Evolutionary conservation across 2,888 invertebrate species (phyloP), one percentile per base, ranked within the genome.

Genomic region (Leucoma salicis): DNA sequence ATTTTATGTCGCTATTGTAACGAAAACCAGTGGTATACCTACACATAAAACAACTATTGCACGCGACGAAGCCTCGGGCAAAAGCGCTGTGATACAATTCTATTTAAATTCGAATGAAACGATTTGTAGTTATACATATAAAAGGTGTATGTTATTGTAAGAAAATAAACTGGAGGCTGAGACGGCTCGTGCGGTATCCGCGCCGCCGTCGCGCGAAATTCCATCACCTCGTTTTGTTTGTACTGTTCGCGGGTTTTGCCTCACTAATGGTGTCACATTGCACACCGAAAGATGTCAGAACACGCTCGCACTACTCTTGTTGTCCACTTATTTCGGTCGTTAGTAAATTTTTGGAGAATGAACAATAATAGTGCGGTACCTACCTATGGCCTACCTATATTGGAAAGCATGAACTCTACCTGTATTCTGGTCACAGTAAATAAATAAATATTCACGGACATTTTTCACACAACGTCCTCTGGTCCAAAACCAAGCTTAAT

Each of bases 181-280:
- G 66, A 63, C 61, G 57, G 49, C 56, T 49, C 48, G 49, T 35
- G 38, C 42, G 57, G 57, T 46, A 53, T 54, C 52, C 46, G 37
- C 39, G 57, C 53, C 67, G 66, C 63, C 67, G 66, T 62, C 72
- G 78, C 74, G 82, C 78, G 70, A 81, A 81, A 82, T 84, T 75
- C 82, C 80, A 41, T 38, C 69, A 57, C 53, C 62, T 73, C 66
- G 63, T 74, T 76, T 83, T 83, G 70, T 65, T 84, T 59, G 57
- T 76, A 74, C 82, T 83, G 80, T 78, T 70, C 61, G 57, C 63
- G 63, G 70, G 68, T 65, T 71, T 74, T 68, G 66, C 68, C 60
- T 57, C 70, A 65, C 75, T 83, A 85, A 86, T 85, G 83, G 85
- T 84, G 85, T 84, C 85, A 83, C 85, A 84, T 85, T 81, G 82